Evolutionary conservation across 2,113 vertebrate genomes (phyloP).

Genomic region (Thymallus thymallus): DNA sequence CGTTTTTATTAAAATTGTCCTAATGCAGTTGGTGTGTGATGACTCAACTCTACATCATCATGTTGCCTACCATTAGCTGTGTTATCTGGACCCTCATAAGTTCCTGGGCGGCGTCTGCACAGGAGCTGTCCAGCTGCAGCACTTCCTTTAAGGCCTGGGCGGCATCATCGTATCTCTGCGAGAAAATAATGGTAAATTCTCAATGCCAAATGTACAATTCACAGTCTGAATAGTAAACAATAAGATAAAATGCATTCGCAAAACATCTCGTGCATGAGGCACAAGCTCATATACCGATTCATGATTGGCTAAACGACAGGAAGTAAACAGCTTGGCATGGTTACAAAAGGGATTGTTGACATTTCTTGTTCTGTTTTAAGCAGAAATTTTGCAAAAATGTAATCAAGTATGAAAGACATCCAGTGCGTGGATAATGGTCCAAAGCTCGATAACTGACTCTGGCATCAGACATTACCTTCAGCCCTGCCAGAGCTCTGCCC

Average conservation of each 20-base stretch:
- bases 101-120: conserved; percentile 66
- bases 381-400: no score
- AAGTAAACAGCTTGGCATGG: no score
- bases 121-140: conserved; percentile 47
- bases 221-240: no score
- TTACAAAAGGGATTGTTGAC: no score
- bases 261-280: no score
- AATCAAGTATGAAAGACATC: no score
- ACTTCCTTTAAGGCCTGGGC: conserved; percentile 68
- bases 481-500: conserved; percentile 77
- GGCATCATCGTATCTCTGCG: conserved; percentile 75
- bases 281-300: no score
- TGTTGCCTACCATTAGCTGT: conserved; percentile 58
- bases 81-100: conserved; percentile 67
- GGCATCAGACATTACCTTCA: conserved; percentile 68
- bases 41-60: not conserved
- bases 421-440: no score
- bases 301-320: no score
- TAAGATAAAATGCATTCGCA: no score
- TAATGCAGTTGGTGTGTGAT: not conserved
- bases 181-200: not conserved
- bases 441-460: not conserved
- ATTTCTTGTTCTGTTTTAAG: no score
- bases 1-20: not conserved
- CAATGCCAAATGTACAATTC: no score